These are phyloP conservation scores for Bellardia pandia DNA, from an alignment of 2,888 invertebrate species.

Conservation along the genomic window DNA sequence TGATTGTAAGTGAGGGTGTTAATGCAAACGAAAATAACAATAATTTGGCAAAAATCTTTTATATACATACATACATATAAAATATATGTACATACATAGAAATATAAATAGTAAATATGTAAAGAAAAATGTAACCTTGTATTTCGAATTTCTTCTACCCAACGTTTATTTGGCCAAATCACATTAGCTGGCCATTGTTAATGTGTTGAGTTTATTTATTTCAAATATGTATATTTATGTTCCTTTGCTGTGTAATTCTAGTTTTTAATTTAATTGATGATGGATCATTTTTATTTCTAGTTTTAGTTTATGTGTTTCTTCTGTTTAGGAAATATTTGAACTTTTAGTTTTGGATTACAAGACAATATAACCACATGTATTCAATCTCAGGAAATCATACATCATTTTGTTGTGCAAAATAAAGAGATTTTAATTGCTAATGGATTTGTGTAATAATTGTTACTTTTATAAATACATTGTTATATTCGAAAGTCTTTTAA, in stretches of 20 bases:
- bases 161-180: slow-evolving; percentile 33
- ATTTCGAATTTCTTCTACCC: too few species aligned
- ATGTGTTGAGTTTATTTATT: not conserved
- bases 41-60: slow-evolving; percentile 4
- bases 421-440: slow-evolving; percentile 54
- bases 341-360: slow-evolving; percentile 42
- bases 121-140: too few species aligned
- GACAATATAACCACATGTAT: slow-evolving; percentile 6
- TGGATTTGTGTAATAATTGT: slow-evolving; percentile 49
- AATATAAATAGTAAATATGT: too few species aligned
- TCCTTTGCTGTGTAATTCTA: not conserved
- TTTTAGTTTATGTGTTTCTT: slow-evolving; percentile 4
- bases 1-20: slow-evolving; percentile 29
- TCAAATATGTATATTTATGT: not conserved
- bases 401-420: slow-evolving; percentile 35
- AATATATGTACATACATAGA: not conserved
- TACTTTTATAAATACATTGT: too few species aligned
- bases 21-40: slow-evolving; percentile 6
- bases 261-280: slow-evolving; percentile 36
- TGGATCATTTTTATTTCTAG: slow-evolving; percentile 17
- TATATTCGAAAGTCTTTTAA: not conserved
- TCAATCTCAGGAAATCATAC: slow-evolving; percentile 27
- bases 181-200: slow-evolving; percentile 47
- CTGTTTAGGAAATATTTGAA: slow-evolving; percentile 15
- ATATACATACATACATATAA: not conserved